These are phyloP conservation scores for Alfaro cultratus DNA, from an alignment of 2,797 vertebrate genomes.

Conservation along the genomic window DNA sequence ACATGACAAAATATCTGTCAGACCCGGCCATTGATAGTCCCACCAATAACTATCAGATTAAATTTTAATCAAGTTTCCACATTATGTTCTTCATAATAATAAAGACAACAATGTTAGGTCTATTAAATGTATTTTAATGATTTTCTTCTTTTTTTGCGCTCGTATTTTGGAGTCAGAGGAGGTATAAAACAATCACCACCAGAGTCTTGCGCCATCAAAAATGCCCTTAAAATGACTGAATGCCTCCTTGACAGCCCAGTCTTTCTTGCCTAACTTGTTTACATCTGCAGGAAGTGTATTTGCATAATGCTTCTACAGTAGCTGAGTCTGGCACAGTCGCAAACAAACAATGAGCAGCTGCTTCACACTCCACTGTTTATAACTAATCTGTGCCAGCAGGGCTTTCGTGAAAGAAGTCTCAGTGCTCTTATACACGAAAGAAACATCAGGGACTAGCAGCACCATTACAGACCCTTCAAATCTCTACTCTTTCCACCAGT, in stretches of 20 bases:
- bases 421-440: not conserved
- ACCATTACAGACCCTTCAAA: not conserved
- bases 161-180: not conserved
- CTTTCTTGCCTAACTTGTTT: not conserved
- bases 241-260: not conserved
- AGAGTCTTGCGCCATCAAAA: not conserved
- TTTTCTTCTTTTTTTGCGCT: not conserved
- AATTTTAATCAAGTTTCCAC: not conserved
- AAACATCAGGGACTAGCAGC: not conserved
- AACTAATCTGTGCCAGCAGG: not conserved
- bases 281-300: slow-evolving; percentile 1
- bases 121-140: not conserved
- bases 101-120: not conserved
- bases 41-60: not conserved
- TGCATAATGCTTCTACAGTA: not conserved
- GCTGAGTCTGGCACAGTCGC: not conserved
- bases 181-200: not conserved
- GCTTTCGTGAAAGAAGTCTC: not conserved
- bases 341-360: not conserved
- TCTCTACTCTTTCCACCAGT: not conserved
- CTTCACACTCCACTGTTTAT: slow-evolving; percentile 9
- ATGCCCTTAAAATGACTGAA: not conserved
- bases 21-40: not conserved
- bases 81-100: not conserved
- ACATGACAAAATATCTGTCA: not conserved